Conservation (phyloP, 2,797 vertebrate species). For the Dallia pectoralis region DNA sequence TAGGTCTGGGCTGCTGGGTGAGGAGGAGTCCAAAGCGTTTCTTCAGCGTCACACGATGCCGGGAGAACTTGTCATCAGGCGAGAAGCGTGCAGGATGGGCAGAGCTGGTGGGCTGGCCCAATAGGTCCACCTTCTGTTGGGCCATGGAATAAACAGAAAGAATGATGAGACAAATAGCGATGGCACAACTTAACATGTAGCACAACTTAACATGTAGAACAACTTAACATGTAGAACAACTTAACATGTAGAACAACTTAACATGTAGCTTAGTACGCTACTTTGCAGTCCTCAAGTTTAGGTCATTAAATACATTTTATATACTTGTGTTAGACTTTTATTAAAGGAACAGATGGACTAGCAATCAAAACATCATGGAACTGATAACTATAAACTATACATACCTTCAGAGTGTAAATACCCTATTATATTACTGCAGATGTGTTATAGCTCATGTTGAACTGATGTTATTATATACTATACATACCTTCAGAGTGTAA, state of each 20-base stretch:
- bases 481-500: constrained; percentile 85
- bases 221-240: background rate
- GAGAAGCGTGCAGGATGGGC: constrained; percentile 91
- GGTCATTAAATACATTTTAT: too few species aligned
- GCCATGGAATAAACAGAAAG: background rate
- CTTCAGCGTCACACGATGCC: constrained; percentile 85
- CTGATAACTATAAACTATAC: constrained; percentile 2
- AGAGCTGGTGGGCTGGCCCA: constrained; percentile 79
- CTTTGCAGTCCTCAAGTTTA: too few species aligned
- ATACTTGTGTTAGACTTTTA: too few species aligned
- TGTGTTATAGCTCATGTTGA: background rate
- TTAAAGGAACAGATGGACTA: too few species aligned
- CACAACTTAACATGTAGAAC: background rate
- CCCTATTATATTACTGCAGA: too few species aligned
- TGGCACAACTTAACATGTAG: background rate
- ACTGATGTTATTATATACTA: too few species aligned
- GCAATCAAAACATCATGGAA: too few species aligned
- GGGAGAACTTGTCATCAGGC: constrained; percentile 90
- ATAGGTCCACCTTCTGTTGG: constrained; percentile 75
- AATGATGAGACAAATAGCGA: background rate
- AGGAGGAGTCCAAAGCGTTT: constrained; percentile 85
- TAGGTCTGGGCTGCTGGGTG: constrained; percentile 83
- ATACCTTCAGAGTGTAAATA: constrained; percentile 88
- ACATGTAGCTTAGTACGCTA: too few species aligned
- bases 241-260: background rate